Evolutionary conservation across 2,113 vertebrate genomes (phyloP), one percentile per base, ranked within the genome.

Genomic region (Chionis minor): DNA sequence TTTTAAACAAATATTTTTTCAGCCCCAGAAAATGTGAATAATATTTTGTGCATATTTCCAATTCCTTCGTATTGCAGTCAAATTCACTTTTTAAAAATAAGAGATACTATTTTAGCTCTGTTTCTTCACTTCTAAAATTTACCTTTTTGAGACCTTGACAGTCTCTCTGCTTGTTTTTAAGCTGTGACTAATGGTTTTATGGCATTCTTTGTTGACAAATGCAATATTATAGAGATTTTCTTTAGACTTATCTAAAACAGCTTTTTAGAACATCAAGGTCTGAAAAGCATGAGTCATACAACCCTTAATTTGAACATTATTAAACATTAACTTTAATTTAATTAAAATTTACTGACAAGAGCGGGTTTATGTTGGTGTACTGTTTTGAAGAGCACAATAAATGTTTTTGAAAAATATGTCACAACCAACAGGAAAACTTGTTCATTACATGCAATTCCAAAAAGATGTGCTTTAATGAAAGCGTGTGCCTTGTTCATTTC

Each of bases 321-420:
- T 86, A 97, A 98, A 96, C 38, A 88, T 90, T 79, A 62, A 83
- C 24, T 95, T 63, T 94, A 97, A 97, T 96, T 95, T 94, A 96
- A 97, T 98, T 96, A 94, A 96, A 97, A 97, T 59, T 89, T 92
- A 97, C 87, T 96, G 96, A 96, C 91, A 95, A 85, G 65, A 69
- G 63, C 95, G 83, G 55, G 75, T 97, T 97, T 95, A 54, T 96
- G 94, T 93, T 96, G 86, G 69, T 59, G 80, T 52, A 86, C 85
- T 96, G 81, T 91, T 97, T 95, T 95, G 92, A 97, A 97, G 67
- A 95, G 52, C 81, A 94, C 69, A 95, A 90, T 92, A 97, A 86
- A 95, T 91, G 6, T 51, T 51, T 51, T 51, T 51, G 49, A 23
- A 51, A 51, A 51, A 51, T 51, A 24, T 24, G 23, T 51, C 49